A percentile compares a stretch with the other conserved stretches of the same genome.
phyloP scores from a whole-genome alignment of 2,797 vertebrate genomes.

The Bryconaethiops microstoma region DNA sequence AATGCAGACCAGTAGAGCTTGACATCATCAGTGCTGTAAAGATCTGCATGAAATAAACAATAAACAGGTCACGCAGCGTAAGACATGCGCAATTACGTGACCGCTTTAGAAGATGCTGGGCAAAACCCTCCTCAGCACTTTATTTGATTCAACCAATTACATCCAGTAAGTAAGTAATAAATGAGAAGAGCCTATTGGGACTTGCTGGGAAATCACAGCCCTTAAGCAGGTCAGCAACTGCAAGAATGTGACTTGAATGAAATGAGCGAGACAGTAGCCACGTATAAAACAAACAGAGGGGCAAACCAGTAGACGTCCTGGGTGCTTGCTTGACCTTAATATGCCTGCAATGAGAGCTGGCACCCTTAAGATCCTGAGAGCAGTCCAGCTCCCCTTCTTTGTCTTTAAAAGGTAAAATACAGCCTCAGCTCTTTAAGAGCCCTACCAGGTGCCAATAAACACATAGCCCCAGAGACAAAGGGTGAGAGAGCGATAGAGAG shows the following conservation, averaged over 20 bases:
- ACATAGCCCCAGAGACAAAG: constrained; percentile 35
- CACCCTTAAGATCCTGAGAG: constrained; percentile 21
- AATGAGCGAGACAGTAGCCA: constrained; percentile 7
- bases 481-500: constrained; percentile 15
- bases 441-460: constrained; percentile 53
- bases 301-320: constrained; percentile 36
- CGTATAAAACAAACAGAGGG: constrained; percentile 29
- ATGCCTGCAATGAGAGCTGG: constrained; percentile 35
- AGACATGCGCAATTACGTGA: constrained; percentile 23
- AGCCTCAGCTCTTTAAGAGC: constrained; percentile 37
- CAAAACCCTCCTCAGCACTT: neutral
- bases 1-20: neutral
- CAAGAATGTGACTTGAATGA: neutral
- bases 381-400: constrained; percentile 41
- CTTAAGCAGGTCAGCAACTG: neutral
- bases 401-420: constrained; percentile 64
- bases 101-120: neutral
- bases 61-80: neutral
- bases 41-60: constrained; percentile 24
- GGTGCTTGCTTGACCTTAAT: constrained; percentile 32
- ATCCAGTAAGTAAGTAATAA: neutral
- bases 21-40: constrained; percentile 13
- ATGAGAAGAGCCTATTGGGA: neutral
- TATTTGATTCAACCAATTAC: constrained; percentile 8
- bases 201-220: constrained; percentile 4